Percentiles rank a stretch among this genome's conserved stretches.
Conservation (phyloP, 2,113 vertebrate species). For the Eubucco bourcierii region DNA sequence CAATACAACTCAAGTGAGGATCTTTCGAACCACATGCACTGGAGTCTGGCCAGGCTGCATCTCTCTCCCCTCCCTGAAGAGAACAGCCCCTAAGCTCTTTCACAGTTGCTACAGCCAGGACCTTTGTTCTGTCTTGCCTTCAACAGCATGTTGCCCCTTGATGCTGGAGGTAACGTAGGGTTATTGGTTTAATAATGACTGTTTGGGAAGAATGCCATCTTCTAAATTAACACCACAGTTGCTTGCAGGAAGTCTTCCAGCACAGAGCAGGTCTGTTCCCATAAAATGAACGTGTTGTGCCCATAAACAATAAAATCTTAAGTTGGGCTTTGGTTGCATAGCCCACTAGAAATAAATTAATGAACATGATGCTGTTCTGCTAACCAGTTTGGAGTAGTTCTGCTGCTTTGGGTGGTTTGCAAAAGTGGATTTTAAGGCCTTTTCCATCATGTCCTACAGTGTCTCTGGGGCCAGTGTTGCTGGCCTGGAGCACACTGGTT, state of each 20-base stretch:
- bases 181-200: conserved; percentile 51
- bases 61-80: not conserved
- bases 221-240: conserved; percentile 41
- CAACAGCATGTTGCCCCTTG: conserved; percentile 30
- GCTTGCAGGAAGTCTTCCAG: conserved; percentile 28
- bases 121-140: conserved; percentile 60
- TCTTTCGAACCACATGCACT: conserved; percentile 1
- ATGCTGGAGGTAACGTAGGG: conserved; percentile 25
- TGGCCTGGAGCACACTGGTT: not conserved
- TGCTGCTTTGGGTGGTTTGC: not conserved
- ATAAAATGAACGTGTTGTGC: conserved; percentile 42
- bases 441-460: not conserved
- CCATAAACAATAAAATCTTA: conserved; percentile 12
- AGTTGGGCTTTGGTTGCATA: not conserved
- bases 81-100: conserved; percentile 39
- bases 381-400: not conserved
- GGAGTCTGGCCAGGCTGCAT: conserved; percentile 27
- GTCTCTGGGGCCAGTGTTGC: accelerated
- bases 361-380: not conserved
- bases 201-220: conserved; percentile 56
- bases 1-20: not conserved
- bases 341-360: conserved; percentile 17
- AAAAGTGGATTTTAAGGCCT: not conserved
- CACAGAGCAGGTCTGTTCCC: conserved; percentile 52
- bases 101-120: not conserved